Evolutionary conservation across 2,797 vertebrate species (phyloP), one percentile per base, ranked within the genome.

Genomic region (Fratercula arctica): DNA sequence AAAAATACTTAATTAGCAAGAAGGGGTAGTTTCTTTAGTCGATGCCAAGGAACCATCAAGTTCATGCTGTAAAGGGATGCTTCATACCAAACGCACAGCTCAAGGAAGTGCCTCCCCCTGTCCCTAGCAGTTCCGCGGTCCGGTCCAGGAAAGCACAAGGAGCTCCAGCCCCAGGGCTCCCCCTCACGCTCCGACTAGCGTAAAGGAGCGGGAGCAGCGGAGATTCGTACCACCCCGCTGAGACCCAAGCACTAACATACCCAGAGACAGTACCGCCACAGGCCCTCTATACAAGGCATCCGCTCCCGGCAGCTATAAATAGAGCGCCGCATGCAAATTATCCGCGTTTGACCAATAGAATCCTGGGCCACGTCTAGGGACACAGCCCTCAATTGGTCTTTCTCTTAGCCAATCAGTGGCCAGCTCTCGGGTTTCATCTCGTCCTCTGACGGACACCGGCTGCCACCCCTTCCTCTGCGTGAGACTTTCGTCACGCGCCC

Each of bases 381-480:
- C 31, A 4, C 7, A 2, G 13, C 16, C 11, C 21, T 9, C 68
- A 0, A 31, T 84, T 67, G 54, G 35, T 7, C 18, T 14, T 15
- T 7, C 24, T 6, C 20, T 41, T 4, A n/a, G 31, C 95, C 85
- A 94, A 88, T 94, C 70, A 61, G 11, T 31, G n/a, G 25, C 33
- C n/a, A 6, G 1, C 3, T 10, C 14, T 8, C 4, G 0, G 8
- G 9, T 0, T 4, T 21, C 15, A 7, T 3, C n/a, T 33, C 50
- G 2, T n/a, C 39, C 31, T 15, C 29, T 2, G 15, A 24, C 17
- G 1, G 41, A 2, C 15, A 6, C 25, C 5, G 4, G 39, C 31
- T 2, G 1, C 87, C 11, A 6, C 60, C 56, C 46, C 74, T 88
- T 53, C 77, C 89, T 70, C 10, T 18, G 17, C 37, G 29, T 12